Evolutionary conservation across 2,888 invertebrate genomes (phyloP).

Genomic region (Smittia sp.): DNA sequence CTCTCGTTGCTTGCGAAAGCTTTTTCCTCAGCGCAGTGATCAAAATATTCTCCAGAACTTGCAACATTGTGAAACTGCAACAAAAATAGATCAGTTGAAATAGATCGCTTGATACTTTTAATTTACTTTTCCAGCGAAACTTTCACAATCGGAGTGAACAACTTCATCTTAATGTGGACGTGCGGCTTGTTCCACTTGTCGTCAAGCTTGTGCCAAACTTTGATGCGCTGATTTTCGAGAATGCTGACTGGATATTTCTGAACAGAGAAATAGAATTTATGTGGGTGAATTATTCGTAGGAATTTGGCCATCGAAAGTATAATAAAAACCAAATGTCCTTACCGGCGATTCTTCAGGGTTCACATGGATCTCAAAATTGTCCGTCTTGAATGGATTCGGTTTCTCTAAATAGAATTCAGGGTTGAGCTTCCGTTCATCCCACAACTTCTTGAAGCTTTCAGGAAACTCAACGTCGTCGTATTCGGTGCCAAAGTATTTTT

Average conservation of each 20-base stretch:
- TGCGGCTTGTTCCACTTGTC: slow-evolving; percentile 78
- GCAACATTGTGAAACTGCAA: slow-evolving; percentile 55
- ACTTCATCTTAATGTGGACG: slow-evolving; percentile 69
- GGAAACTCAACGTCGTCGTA: slow-evolving; percentile 65
- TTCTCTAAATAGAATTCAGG: slow-evolving; percentile 66
- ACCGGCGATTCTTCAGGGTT: slow-evolving; percentile 46
- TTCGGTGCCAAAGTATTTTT: slow-evolving; percentile 81
- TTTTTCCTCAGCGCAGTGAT: slow-evolving; percentile 56
- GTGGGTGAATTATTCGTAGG: neutral
- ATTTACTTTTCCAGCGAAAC: slow-evolving; percentile 53
- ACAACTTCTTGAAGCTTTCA: slow-evolving; percentile 60
- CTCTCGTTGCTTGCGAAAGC: slow-evolving; percentile 68
- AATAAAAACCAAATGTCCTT: neutral
- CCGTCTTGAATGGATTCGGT: slow-evolving; percentile 70
- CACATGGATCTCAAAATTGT: slow-evolving; percentile 60
- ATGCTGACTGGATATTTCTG: slow-evolving; percentile 59
- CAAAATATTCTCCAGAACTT: slow-evolving; percentile 60
- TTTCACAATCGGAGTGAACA: slow-evolving; percentile 47
- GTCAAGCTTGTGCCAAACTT: slow-evolving; percentile 83
- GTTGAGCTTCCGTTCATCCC: slow-evolving; percentile 60
- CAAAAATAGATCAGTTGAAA: neutral
- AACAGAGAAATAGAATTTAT: neutral
- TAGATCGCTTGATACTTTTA: neutral
- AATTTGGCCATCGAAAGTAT: neutral
- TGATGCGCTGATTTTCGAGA: slow-evolving; percentile 56